These are phyloP conservation scores for Cyclopterus lumpus DNA, from an alignment of 2,797 vertebrate species.

Conservation along the genomic window DNA sequence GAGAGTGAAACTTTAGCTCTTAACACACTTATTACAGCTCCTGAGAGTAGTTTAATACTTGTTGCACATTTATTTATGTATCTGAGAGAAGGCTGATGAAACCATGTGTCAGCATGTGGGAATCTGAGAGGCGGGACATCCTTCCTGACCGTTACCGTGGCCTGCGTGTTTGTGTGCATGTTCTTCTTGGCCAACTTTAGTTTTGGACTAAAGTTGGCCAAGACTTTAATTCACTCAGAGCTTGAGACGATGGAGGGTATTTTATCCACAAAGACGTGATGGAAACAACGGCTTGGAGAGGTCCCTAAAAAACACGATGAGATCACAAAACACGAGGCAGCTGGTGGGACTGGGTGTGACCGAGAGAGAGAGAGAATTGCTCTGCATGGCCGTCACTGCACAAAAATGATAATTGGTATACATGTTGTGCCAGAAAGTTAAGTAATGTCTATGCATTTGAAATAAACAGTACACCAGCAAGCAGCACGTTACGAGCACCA, in stretches of 20 bases:
- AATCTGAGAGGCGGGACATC: slow-evolving; percentile 36
- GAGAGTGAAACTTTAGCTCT: not conserved
- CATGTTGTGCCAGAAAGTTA: slow-evolving; percentile 6
- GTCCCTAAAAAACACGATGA: not conserved
- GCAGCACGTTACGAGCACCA: slow-evolving; percentile 24
- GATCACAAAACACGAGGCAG: slow-evolving; percentile 8
- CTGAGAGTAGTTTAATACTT: not conserved
- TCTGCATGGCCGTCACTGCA: not conserved
- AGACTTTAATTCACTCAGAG: slow-evolving; percentile 27
- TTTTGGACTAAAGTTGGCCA: no score
- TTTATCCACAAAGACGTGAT: not conserved
- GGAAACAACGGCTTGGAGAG: slow-evolving; percentile 40
- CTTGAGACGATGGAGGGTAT: not conserved
- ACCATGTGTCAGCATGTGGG: slow-evolving; percentile 20
- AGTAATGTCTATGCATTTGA: not conserved
- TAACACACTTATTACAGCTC: slow-evolving; percentile 7
- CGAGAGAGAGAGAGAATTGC: not conserved
- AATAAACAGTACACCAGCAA: not conserved
- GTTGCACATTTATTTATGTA: slow-evolving; percentile 10
- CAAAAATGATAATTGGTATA: slow-evolving; percentile 5
- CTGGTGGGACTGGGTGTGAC: slow-evolving; percentile 24
- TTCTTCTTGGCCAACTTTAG: no score
- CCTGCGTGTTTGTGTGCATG: slow-evolving; percentile 10
- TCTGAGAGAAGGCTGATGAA: slow-evolving; percentile 36
- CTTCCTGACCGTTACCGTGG: slow-evolving; percentile 54